These are phyloP conservation scores for Carpatolechia fugitivella DNA, from an alignment of 2,888 invertebrate species.

Conservation along the genomic window DNA sequence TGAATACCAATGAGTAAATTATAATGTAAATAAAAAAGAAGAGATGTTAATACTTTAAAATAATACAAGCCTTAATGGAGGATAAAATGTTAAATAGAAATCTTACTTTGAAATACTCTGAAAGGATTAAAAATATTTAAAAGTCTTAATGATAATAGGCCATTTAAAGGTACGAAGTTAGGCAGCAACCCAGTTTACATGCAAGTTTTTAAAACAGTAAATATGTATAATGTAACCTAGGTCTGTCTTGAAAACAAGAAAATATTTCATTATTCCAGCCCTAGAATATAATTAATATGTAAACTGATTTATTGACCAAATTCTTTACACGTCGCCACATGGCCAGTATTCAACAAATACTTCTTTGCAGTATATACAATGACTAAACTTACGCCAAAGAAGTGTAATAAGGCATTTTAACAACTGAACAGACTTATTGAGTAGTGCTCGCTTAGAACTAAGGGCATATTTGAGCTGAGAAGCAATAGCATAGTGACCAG, in stretches of 20 bases:
- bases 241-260: no score
- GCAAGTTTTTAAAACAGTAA: neutral
- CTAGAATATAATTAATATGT: no score
- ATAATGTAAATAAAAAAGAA: slow-evolving; percentile 43
- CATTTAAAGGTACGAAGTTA: slow-evolving; percentile 45
- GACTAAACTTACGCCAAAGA: slow-evolving; percentile 63
- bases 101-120: slow-evolving; percentile 60
- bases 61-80: slow-evolving; percentile 66
- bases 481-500: slow-evolving; percentile 39
- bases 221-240: no score
- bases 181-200: neutral
- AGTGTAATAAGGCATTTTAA: slow-evolving; percentile 58
- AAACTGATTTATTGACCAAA: neutral
- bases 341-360: slow-evolving; percentile 61
- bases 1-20: slow-evolving; percentile 36
- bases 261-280: no score
- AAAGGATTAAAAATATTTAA: slow-evolving; percentile 55
- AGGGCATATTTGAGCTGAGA: slow-evolving; percentile 69
- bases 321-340: slow-evolving; percentile 55
- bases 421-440: slow-evolving; percentile 61
- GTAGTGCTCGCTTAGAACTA: slow-evolving; percentile 72
- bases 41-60: slow-evolving; percentile 67
- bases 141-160: slow-evolving; percentile 63
- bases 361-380: slow-evolving; percentile 69
- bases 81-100: slow-evolving; percentile 64